Base-by-base conservation (phyloP, 2,888 invertebrate species). In the Belgica antarctica region DNA sequence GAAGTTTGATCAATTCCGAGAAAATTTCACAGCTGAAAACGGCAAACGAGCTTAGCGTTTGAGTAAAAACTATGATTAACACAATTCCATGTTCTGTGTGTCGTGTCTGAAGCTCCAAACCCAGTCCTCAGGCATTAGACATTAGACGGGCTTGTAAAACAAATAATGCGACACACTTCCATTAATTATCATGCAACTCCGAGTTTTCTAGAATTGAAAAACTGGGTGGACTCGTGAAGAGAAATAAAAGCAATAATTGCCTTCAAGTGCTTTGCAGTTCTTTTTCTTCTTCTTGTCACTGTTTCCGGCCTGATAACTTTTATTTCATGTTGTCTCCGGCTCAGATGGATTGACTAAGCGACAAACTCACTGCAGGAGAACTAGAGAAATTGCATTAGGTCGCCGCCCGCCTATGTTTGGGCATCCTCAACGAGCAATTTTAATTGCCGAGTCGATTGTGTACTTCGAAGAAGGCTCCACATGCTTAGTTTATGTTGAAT, bases 341-440 rank as follows among this genome's bases (percentile, higher is more conserved):
- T 12, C 52, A 4, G 7, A 8, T 7, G 4, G n/a, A 46, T 10
- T 15, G 46, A 15, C 46, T n/a, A 4, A 46, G 46, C 7, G 34
- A 34, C 7, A 34, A 34, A 34, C 7, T n/a, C 34, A 46, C n/a
- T n/a, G 5, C n/a, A 4, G 15, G 46, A 46, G n/a, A 46, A 46
- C 8, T 46, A 15, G 46, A n/a, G 15, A 46, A 46, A 24, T 24
- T 59, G 59, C 59, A 59, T 24, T 59, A 59, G n/a, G 24, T 17
- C 10, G 41, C 41, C 41, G 10, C 2, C 10, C 17, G 12, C 46
- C 62, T 47, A 65, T 65, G 28, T 65, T 65, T 65, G 47, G 65
- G 8, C 46, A 25, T 65, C 46, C 36, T 34, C 63, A 63, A 63
- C 46, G 62, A 31, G 36, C 28, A 62, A 34, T 62, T 63, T 63